A percentile compares a stretch with the other conserved stretches of the same genome.
Conservation (phyloP, 1,140 invertebrate species). For the Eufriesea mexicana region DNA sequence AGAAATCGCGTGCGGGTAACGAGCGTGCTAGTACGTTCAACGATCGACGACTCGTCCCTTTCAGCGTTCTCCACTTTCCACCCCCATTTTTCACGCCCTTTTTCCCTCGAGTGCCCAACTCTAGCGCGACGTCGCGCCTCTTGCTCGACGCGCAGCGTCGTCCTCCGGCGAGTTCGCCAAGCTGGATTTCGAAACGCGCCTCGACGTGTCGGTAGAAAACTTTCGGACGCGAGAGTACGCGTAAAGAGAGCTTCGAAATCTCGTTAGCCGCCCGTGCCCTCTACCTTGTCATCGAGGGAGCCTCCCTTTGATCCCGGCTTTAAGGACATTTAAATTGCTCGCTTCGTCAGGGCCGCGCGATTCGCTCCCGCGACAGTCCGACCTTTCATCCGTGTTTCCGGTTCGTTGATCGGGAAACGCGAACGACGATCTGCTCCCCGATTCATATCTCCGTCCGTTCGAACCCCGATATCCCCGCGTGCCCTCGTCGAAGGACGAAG, state of each 20-base stretch:
- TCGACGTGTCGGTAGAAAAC: too few relatives aligned
- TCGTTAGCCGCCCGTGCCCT: slow-evolving; percentile 25
- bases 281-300: slow-evolving; percentile 23
- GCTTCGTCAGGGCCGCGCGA: slow-evolving; percentile 11
- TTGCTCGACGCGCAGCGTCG: neutral
- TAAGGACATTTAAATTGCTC: slow-evolving; percentile 44
- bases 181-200: too few relatives aligned
- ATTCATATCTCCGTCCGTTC: too few relatives aligned
- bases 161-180: neutral
- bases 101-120: neutral
- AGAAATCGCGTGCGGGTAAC: slow-evolving; percentile 71
- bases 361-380: neutral
- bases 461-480: neutral
- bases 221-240: neutral
- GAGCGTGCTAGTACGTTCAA: too few relatives aligned
- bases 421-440: neutral
- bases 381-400: slow-evolving; percentile 20
- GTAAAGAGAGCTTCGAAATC: slow-evolving; percentile 19
- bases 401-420: slow-evolving; percentile 21
- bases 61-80: neutral
- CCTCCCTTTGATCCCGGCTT: slow-evolving; percentile 29
- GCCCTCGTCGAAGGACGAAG: too few relatives aligned
- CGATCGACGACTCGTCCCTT: slow-evolving; percentile 20
- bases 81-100: neutral
- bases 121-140: slow-evolving; percentile 22